These are phyloP conservation scores for Holothuria scabra DNA, from an alignment of 53 echinoderm and acorn worm genomes.

Conservation along the genomic window DNA sequence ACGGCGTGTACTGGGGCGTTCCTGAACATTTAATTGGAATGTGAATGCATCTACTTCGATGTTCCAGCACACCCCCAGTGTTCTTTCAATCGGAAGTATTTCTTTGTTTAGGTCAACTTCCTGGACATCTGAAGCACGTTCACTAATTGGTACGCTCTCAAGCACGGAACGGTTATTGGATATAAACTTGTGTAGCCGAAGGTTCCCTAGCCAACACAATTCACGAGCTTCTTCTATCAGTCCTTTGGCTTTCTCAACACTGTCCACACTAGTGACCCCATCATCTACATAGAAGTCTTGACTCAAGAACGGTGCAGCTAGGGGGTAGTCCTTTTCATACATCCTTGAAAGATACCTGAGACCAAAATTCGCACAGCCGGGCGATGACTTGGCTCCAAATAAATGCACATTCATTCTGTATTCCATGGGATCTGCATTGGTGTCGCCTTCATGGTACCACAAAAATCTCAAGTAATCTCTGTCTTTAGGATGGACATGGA, in stretches of 20 bases:
- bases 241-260: slow-evolving; percentile 40
- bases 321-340: slow-evolving; percentile 51
- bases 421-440: no score
- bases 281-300: slow-evolving; percentile 79
- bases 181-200: slow-evolving; percentile 72
- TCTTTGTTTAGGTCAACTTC: slow-evolving; percentile 18
- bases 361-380: slow-evolving; percentile 70
- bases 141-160: slow-evolving; percentile 46
- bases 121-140: slow-evolving; percentile 43
- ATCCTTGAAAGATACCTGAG: slow-evolving; percentile 58
- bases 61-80: slow-evolving; percentile 66
- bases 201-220: slow-evolving; percentile 45
- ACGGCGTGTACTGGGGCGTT: slow-evolving; percentile 28
- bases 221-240: slow-evolving; percentile 47
- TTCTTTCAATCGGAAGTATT: slow-evolving; percentile 58
- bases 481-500: no score
- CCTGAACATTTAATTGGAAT: slow-evolving; percentile 22
- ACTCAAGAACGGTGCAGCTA: slow-evolving; percentile 55
- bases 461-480: no score
- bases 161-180: slow-evolving; percentile 61
- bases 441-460: no score
- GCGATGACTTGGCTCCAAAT: slow-evolving; percentile 64
- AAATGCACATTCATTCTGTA: no score
- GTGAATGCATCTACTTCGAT: slow-evolving; percentile 58
- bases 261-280: no score